Percentiles rank a stretch among this genome's conserved stretches.
These are phyloP conservation scores for Gadus chalcogrammus DNA, from an alignment of 2,113 vertebrate species.

Conservation along the genomic window DNA sequence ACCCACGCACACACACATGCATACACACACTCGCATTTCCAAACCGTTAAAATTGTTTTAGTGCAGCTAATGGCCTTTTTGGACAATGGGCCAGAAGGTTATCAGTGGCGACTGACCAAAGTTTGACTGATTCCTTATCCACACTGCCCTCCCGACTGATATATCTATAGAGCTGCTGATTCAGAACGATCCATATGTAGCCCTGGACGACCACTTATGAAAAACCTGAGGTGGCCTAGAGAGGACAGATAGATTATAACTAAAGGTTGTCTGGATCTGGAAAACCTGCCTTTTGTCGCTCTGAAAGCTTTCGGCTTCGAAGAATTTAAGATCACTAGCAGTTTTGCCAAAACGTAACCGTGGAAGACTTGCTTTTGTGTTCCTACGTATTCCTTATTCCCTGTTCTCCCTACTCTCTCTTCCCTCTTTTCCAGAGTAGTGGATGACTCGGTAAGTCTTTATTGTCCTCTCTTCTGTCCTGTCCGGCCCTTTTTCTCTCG, in stretches of 20 bases:
- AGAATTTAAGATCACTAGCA: neutral
- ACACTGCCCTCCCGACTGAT: neutral
- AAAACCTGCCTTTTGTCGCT: conserved; percentile 2
- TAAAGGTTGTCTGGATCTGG: neutral
- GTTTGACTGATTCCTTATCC: neutral
- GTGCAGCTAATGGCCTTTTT: conserved; percentile 15
- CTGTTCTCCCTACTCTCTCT: conserved; percentile 43
- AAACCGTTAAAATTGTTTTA: neutral
- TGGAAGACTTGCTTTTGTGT: conserved; percentile 31
- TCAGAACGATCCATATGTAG: conserved; percentile 22
- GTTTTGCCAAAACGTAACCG: conserved; percentile 3
- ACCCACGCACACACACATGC: neutral
- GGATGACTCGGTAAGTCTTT: conserved; percentile 66
- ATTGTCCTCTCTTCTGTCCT: conserved; percentile 30
- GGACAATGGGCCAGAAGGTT: conserved; percentile 5
- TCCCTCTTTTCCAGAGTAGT: conserved; percentile 60
- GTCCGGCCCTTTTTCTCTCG: conserved; percentile 5
- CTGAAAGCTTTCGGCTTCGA: neutral
- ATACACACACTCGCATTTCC: conserved; percentile 35
- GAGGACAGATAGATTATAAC: conserved; percentile 12
- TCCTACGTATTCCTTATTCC: conserved; percentile 43
- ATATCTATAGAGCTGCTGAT: conserved; percentile 29
- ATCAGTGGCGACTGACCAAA: conserved; percentile 1
- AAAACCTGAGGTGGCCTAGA: conserved; percentile 26
- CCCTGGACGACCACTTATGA: conserved; percentile 3